Evolutionary conservation across 2,113 vertebrate species (phyloP).

Genomic region (Coracopsis vasa): DNA sequence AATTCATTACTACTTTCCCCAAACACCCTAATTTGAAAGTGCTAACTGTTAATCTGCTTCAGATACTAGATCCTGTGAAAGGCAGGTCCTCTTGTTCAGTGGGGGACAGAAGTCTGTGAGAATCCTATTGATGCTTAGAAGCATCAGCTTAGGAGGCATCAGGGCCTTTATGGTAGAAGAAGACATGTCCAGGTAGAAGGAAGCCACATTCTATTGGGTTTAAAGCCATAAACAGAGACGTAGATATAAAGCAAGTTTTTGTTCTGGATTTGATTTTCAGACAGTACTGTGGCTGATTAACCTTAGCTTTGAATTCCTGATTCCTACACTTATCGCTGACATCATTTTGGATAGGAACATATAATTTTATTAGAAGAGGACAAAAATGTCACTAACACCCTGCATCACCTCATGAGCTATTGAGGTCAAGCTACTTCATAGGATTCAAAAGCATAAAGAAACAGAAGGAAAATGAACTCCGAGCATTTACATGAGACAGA

Average conservation of each 20-base stretch:
- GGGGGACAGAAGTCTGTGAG: background rate
- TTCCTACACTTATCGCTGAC: background rate
- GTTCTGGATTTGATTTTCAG: background rate
- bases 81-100: background rate
- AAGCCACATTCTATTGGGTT: fast-evolving
- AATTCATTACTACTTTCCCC: background rate
- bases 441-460: background rate
- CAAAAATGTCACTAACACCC: background rate
- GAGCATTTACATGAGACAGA: background rate
- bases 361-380: background rate
- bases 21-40: background rate
- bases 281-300: fast-evolving
- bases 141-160: background rate
- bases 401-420: background rate
- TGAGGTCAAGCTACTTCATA: background rate
- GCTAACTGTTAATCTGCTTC: background rate
- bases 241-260: background rate
- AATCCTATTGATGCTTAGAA: background rate
- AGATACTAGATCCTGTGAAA: background rate
- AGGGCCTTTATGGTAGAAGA: background rate
- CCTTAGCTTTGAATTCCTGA: background rate
- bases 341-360: background rate
- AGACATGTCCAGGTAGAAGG: background rate
- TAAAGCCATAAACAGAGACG: background rate
- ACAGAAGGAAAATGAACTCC: background rate